Base-by-base conservation (phyloP, 2,888 invertebrate species). In the Phlogophora meticulosa region DNA sequence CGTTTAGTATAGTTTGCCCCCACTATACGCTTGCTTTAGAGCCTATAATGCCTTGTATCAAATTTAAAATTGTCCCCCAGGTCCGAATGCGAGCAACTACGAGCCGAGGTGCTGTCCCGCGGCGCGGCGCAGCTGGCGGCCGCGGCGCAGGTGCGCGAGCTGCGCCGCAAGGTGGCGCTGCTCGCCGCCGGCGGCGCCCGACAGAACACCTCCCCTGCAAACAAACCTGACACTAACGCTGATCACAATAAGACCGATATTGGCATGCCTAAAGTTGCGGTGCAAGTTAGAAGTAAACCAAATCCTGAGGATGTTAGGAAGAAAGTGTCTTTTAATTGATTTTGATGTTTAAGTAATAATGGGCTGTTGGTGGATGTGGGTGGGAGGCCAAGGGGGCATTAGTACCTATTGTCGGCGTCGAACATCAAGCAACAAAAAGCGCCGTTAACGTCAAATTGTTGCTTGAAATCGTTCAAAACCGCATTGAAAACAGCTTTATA, bases 311-410 rank as follows among this genome's bases (percentile, higher is more conserved):
- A 94, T 78, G 93, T 92, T 2, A 93, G 88, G 83, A 94, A 94
- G 80, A 94, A 94, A 91, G 94, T 95, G 36, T 92, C 91, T 0
- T 95, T 95, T 79, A 92, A 92, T 84, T 94, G 75, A 85, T 72
- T 0, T 52, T 61, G n/a, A 11, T 10, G 1, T 43, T 1, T 15
- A 28, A 17, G 17, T 69, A 2, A n/a, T 45, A 13, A 17, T 11
- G 1, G 7, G n/a, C 9, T 36, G n/a, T 43, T 7, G 2, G 13
- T 17, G 22, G 20, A 71, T 71, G 34, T 24, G 42, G 15, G 1
- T 9, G n/a, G 3, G 13, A 42, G 11, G 4, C 0, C n/a, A n/a
- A 7, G 20, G 34, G 13, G 11, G 24, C 24, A 13, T n/a, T n/a
- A n/a, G n/a, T n/a, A n/a, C n/a, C n/a, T n/a, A n/a, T n/a, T n/a